Evolutionary conservation across 2,888 invertebrate species (phyloP).

Genomic region (Spatulosminthurus flaviceps): DNA sequence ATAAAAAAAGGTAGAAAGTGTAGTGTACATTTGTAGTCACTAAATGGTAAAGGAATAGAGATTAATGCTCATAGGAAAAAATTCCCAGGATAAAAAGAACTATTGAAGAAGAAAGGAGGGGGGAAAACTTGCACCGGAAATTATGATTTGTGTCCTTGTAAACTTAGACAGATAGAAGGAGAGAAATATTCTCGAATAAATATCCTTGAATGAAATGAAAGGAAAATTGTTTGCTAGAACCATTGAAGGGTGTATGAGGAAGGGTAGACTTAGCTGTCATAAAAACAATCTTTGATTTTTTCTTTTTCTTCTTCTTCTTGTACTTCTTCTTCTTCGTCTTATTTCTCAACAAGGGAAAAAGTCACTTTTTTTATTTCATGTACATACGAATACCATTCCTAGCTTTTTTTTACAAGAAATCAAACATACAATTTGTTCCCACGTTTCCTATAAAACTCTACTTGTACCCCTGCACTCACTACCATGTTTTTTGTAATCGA

Average conservation of each 20-base stretch:
- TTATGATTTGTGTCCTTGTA: conserved; percentile 18
- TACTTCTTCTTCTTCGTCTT: too few species aligned
- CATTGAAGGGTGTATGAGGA: neutral
- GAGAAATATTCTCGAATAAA: conserved; percentile 1
- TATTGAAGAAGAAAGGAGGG: neutral
- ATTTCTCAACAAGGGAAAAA: too few species aligned
- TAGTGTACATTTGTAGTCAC: neutral
- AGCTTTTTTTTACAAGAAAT: too few species aligned
- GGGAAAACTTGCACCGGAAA: conserved; percentile 3
- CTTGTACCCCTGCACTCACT: too few species aligned
- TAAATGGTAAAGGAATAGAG: neutral
- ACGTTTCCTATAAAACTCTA: too few species aligned
- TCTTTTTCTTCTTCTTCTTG: neutral
- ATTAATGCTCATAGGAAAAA: neutral
- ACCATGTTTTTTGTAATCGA: too few species aligned
- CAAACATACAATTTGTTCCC: too few species aligned
- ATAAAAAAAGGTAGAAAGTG: neutral
- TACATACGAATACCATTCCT: too few species aligned
- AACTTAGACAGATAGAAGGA: conserved; percentile 9
- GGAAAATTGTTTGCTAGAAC: conserved; percentile 1
- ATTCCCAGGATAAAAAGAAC: neutral
- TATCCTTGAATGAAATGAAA: conserved; percentile 13
- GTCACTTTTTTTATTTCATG: too few species aligned
- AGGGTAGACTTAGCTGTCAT: neutral
- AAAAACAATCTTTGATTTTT: conserved; percentile 9